Evolutionary conservation across 2,888 invertebrate genomes (phyloP).

Genomic region (Dione vanillae): DNA sequence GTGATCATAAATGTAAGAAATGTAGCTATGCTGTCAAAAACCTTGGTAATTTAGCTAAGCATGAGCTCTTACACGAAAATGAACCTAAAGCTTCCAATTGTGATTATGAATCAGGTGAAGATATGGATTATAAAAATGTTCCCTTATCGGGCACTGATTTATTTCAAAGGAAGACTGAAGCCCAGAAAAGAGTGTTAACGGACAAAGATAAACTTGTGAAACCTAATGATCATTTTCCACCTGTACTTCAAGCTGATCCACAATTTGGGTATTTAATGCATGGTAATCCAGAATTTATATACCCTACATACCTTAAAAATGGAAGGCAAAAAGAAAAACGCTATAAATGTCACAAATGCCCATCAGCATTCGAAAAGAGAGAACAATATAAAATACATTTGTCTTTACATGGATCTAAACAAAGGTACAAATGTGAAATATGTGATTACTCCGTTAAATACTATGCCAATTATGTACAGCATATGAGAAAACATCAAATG

Average conservation of each 20-base stretch:
- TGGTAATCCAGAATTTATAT: constrained; percentile 90
- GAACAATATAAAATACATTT: constrained; percentile 93
- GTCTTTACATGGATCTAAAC: constrained; percentile 92
- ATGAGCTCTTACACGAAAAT: constrained; percentile 83
- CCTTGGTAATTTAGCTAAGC: constrained; percentile 87
- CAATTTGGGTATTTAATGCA: constrained; percentile 88
- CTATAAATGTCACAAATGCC: constrained; percentile 93
- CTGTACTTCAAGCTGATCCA: constrained; percentile 84
- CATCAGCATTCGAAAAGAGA: constrained; percentile 93
- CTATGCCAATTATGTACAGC: constrained; percentile 93
- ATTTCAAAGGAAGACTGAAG: constrained; percentile 86
- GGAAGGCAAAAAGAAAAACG: constrained; percentile 90
- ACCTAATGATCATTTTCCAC: constrained; percentile 82
- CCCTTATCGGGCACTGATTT: constrained; percentile 87
- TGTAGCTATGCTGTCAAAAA: constrained; percentile 89
- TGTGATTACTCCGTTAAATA: constrained; percentile 96
- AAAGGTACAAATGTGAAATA: constrained; percentile 91
- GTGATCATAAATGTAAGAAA: constrained; percentile 87
- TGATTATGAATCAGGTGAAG: constrained; percentile 80
- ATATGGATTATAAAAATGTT: constrained; percentile 79
- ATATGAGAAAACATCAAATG: constrained; percentile 90
- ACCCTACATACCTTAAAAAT: constrained; percentile 89
- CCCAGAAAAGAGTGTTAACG: constrained; percentile 76
- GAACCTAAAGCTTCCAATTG: constrained; percentile 63
- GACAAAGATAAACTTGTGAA: constrained; percentile 81